These are phyloP conservation scores for Corbicula japonica DNA, from an alignment of 2,888 invertebrate genomes.

Conservation along the genomic window DNA sequence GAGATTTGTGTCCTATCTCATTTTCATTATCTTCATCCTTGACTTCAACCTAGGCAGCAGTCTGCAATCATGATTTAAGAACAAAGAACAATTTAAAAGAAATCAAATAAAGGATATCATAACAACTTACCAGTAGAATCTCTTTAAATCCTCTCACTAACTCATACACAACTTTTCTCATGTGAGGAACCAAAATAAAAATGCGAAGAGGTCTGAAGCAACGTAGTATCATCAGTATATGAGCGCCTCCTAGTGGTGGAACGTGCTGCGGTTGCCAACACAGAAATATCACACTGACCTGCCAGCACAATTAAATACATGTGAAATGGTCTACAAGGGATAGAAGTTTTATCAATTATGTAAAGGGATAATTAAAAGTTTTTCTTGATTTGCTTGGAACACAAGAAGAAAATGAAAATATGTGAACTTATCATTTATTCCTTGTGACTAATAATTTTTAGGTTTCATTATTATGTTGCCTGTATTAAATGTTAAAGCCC, in stretches of 20 bases:
- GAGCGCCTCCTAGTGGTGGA: slow-evolving; percentile 96
- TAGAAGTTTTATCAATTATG: background rate
- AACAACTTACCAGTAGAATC: slow-evolving; percentile 94
- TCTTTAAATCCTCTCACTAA: slow-evolving; percentile 99
- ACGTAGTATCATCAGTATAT: slow-evolving; percentile 97
- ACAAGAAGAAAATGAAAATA: too few species aligned
- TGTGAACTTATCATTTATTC: too few species aligned
- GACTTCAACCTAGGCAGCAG: too few species aligned
- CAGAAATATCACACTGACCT: slow-evolving; percentile 97
- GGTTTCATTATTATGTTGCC: too few species aligned
- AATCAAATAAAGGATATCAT: too few species aligned
- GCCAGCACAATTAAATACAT: slow-evolving; percentile 47
- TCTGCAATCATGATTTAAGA: too few species aligned
- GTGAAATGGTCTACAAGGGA: background rate
- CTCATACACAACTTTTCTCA: slow-evolving; percentile 99
- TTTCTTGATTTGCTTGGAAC: background rate
- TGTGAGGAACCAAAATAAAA: slow-evolving; percentile 99
- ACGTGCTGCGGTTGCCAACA: slow-evolving; percentile 98
- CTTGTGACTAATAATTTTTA: too few species aligned
- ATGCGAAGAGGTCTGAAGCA: slow-evolving; percentile 98
- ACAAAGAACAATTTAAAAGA: too few species aligned
- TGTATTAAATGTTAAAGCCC: too few species aligned
- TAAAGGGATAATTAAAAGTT: background rate
- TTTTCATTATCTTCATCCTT: too few species aligned
- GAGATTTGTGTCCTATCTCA: too few species aligned